Conservation (phyloP, 1,140 invertebrate species). For the Diachasmimorpha longicaudata region DNA sequence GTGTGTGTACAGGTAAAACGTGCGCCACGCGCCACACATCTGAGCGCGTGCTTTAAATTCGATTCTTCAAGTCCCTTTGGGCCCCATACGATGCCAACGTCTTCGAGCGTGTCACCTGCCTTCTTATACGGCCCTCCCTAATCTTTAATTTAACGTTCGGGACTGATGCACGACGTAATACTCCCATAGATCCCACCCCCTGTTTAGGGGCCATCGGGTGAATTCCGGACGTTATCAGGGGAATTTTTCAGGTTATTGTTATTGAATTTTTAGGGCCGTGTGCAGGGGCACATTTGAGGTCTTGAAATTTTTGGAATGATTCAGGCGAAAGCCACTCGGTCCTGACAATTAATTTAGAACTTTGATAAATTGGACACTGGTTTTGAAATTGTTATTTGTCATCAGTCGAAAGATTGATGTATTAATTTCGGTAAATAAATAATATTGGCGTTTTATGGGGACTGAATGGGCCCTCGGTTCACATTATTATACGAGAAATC, state of each 20-base stretch:
- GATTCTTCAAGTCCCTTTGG: not conserved
- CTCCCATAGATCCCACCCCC: not conserved
- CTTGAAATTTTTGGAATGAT: too few species aligned
- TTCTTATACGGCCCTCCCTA: not conserved
- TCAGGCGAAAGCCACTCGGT: too few species aligned
- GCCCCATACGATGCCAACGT: not conserved
- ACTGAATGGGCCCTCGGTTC: not conserved
- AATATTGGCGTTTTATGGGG: not conserved
- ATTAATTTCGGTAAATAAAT: not conserved
- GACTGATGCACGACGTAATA: not conserved
- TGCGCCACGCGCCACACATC: not conserved
- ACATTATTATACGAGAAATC: not conserved
- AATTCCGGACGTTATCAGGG: too few species aligned
- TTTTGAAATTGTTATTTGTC: too few species aligned
- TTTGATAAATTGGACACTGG: too few species aligned
- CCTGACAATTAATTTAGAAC: too few species aligned
- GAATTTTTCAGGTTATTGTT: too few species aligned
- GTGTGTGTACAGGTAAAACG: not conserved
- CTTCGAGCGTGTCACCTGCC: conserved; percentile 23
- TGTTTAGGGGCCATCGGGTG: not conserved
- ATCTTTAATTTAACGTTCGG: not conserved
- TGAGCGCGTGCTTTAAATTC: not conserved
- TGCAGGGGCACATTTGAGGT: too few species aligned
- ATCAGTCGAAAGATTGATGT: not conserved
- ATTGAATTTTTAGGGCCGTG: too few species aligned